Evolutionary conservation across 30 jellyfish, hydroid and myxozoan genomes (phyloP), one percentile per base, ranked within the genome.

Genomic region (Turritopsis rubra): DNA sequence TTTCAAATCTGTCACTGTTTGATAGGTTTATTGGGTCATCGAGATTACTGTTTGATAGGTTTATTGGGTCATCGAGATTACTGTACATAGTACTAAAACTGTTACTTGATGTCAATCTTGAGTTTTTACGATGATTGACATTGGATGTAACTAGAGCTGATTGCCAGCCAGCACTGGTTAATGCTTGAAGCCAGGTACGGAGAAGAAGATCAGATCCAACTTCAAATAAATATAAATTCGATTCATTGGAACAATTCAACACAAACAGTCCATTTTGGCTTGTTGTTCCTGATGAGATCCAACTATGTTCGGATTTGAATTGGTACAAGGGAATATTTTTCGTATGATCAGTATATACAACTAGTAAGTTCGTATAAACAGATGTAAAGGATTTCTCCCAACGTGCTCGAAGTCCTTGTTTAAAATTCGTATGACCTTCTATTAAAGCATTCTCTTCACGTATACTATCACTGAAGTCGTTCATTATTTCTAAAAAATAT

Each of bases 371-470:
- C 8, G 16, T 19, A 68, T 68, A 68, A 1, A 68, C 77, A 0
- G 77, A 68, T 27, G 77, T 68, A 68, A 68, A 68, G 21, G 77
- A 23, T 1, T 68, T 68, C 31, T 23, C 77, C 77, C 77, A 68
- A 17, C 77, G 77, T n/a, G 28, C 30, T 68, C 77, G 16, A 7
- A 68, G 30, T 68, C 77, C 77, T 1, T 68, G 77, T 19, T 68
- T 68, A 0, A 68, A 68, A 19, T 68, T 68, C 17, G 30, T 1
- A 8, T 68, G 31, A 7, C 77, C 77, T 27, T 68, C 77, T n/a
- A 68, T 68, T 17, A 68, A 68, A 68, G 30, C 77, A 19, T 23
- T 68, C 30, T 68, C 77, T 68, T 68, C 19, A 17, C 31, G 19
- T 7, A n/a, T 68, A n/a, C 77, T 60, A 23, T 18, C 19, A 60